Conservation (phyloP, 2,113 vertebrate genomes). For the Picathartes gymnocephalus region DNA sequence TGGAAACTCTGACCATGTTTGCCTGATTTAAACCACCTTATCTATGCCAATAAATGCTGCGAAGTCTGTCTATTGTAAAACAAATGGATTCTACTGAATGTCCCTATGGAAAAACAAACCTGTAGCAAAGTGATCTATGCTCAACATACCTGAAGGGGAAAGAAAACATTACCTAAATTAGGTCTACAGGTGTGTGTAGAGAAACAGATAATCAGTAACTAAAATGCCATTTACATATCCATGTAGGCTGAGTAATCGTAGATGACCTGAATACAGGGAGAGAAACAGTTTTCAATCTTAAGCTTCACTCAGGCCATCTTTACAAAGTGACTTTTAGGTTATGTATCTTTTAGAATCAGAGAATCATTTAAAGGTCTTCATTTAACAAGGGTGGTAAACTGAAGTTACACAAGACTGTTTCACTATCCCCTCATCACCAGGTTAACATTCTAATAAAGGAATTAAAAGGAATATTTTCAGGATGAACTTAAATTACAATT, state of each 20-base stretch:
- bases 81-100: background rate
- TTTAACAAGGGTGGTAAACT: background rate
- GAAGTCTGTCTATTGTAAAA: background rate
- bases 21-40: background rate
- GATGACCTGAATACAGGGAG: background rate
- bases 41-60: background rate
- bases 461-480: background rate
- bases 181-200: background rate
- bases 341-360: background rate
- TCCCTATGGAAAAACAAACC: background rate
- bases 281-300: background rate
- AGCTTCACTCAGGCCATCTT: background rate
- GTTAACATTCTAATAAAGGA: background rate
- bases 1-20: background rate
- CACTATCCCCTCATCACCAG: background rate
- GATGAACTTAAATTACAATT: background rate
- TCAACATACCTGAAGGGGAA: background rate
- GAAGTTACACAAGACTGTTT: background rate
- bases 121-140: background rate
- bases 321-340: background rate
- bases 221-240: background rate
- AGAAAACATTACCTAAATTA: background rate
- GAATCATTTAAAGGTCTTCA: background rate
- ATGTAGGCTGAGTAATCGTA: background rate
- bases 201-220: background rate